Evolutionary conservation across 2,113 vertebrate species (phyloP).

Genomic region (Butastur rufipennis): DNA sequence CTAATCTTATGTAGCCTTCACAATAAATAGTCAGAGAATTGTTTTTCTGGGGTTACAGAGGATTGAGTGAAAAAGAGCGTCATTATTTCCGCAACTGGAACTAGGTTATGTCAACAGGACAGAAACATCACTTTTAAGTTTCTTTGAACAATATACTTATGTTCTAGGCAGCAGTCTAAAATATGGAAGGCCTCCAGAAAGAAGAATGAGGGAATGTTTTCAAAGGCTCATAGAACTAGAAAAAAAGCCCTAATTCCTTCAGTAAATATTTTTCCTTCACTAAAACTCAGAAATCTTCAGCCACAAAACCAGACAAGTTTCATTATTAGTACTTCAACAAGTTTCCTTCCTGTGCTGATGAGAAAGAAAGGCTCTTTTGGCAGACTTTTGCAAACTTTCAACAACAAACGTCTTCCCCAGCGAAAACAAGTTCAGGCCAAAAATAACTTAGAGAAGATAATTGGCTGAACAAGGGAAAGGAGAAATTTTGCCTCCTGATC

Average conservation of each 20-base stretch:
- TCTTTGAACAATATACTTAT: background rate
- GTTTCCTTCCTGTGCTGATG: background rate
- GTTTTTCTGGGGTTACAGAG: background rate
- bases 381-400: background rate
- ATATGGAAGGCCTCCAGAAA: background rate
- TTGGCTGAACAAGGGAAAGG: background rate
- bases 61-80: background rate
- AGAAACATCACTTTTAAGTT: background rate
- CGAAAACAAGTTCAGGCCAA: background rate
- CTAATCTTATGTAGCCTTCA: background rate
- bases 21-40: background rate
- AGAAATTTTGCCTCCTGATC: background rate
- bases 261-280: background rate
- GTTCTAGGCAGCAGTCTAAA: background rate
- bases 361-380: background rate
- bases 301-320: background rate
- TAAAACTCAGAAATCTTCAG: constrained; percentile 3
- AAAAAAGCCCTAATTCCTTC: background rate
- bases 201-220: background rate
- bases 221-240: background rate
- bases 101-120: background rate
- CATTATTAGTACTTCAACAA: background rate
- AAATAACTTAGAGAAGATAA: background rate
- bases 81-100: background rate
- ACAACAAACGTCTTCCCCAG: background rate